A percentile compares a stretch with the other conserved stretches of the same genome.
Conservation (phyloP, 2,113 vertebrate species). For the Solea solea region DNA sequence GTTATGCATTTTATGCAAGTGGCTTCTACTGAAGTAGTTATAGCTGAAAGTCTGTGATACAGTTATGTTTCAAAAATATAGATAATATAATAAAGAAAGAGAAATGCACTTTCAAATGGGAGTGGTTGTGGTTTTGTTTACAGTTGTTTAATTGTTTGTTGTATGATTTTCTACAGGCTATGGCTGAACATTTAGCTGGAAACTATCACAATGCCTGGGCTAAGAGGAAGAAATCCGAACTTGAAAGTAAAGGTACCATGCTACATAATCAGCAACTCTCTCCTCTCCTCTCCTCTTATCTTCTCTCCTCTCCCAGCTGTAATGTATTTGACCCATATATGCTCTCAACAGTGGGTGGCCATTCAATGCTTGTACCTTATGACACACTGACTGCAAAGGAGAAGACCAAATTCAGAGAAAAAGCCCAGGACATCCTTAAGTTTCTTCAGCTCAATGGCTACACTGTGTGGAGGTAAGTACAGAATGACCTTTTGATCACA, state of each 20-base stretch:
- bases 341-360: constrained; percentile 85
- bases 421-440: constrained; percentile 93
- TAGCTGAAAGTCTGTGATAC: too few species aligned
- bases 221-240: constrained; percentile 91
- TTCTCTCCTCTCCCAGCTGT: not conserved
- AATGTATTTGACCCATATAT: constrained; percentile 23
- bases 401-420: constrained; percentile 90
- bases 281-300: not conserved
- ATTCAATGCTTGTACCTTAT: constrained; percentile 89
- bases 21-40: too few species aligned
- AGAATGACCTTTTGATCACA: constrained; percentile 1
- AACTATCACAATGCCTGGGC: constrained; percentile 96
- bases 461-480: constrained; percentile 88
- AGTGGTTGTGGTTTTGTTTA: too few species aligned
- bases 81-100: too few species aligned
- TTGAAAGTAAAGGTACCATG: constrained; percentile 89
- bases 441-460: constrained; percentile 94
- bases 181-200: constrained; percentile 96
- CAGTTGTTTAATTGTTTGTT: too few species aligned
- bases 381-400: constrained; percentile 90
- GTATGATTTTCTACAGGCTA: constrained; percentile 78
- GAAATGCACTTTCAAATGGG: too few species aligned
- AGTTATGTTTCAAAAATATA: too few species aligned
- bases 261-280: not conserved
- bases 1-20: too few species aligned